These are phyloP conservation scores for Apus apus DNA, from an alignment of 2,113 vertebrate species.

Conservation along the genomic window DNA sequence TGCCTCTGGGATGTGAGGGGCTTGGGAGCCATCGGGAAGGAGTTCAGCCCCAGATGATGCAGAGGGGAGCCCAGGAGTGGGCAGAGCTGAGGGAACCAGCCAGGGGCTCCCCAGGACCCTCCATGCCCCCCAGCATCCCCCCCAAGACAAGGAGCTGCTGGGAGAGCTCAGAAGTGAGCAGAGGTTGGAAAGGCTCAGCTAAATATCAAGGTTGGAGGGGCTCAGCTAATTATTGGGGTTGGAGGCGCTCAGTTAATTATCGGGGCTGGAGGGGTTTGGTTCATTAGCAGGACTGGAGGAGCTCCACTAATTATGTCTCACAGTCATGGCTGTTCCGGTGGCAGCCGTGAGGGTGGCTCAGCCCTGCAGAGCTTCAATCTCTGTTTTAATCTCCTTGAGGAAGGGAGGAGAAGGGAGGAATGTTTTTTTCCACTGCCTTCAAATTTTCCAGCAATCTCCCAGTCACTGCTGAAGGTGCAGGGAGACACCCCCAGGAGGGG, in stretches of 20 bases:
- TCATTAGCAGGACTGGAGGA: not conserved
- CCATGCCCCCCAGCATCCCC: not conserved
- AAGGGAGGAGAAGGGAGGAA: not conserved
- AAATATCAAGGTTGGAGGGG: not conserved
- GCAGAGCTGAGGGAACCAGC: rapidly evolving
- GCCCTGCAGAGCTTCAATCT: not conserved
- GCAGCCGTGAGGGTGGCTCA: rapidly evolving
- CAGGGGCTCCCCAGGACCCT: not conserved
- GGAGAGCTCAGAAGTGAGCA: not conserved
- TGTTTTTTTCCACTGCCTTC: not conserved
- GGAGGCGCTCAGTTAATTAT: too few relatives aligned
- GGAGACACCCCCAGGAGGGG: rapidly evolving
- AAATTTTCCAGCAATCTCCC: not conserved
- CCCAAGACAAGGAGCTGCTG: rapidly evolving
- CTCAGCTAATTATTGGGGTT: not conserved
- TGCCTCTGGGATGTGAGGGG: not conserved
- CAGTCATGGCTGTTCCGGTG: not conserved
- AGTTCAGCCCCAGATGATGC: not conserved
- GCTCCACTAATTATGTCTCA: not conserved
- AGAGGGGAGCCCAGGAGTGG: rapidly evolving
- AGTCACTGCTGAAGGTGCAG: rapidly evolving
- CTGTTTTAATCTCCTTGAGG: not conserved
- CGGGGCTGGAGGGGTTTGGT: not conserved
- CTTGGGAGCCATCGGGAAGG: not conserved
- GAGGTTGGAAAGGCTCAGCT: not conserved